Evolutionary conservation across 2,113 vertebrate species (phyloP), one percentile per base, ranked within the genome.

Genomic region (Oreochromis tanganicae): DNA sequence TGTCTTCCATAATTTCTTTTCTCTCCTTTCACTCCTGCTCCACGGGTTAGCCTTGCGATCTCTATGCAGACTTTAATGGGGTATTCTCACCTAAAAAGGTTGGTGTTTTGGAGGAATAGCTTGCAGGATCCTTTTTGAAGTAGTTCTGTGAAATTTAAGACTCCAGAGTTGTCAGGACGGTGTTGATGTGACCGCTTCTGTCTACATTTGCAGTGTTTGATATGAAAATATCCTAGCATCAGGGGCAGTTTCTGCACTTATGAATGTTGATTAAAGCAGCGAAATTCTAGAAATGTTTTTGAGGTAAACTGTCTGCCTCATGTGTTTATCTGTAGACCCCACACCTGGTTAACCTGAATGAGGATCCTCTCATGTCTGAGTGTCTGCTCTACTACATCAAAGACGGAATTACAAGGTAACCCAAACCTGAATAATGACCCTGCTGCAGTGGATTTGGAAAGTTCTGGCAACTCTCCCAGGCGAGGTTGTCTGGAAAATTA

Each of bases 311-410:
- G 11, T 89, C 4, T 48, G 5, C 10, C 2, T 57, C 21, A 56
- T n/a, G 16, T 82, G 55, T 85, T 90, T 57, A 46, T 81, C 78
- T 91, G 87, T 95, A 99, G 99, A 99, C 99, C 36, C 99, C 99
- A 89, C 99, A 99, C 93, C 97, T 99, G 82, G 99, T 99, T 83
- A 99, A 99, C 95, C 96, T 99, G 91, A 99, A 99, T 34, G 99
- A 99, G 95, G 99, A 99, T 93, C 99, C 99, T 5, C 97, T 99
- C 66, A 99, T 99, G 99, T 99, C 99, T 1, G 99, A 99, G 92
- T 99, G 99, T 95, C 97, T 99, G 85, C 97, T 99, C 57, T 99
- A 99, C 94, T 99, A 99, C 95, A 99, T 99, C 96, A 99, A 99
- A 97, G 99, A 99, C 52, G 99, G 99, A 21, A 97, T 99, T 85